These are phyloP conservation scores for Hydroisotoma schaefferi DNA, from an alignment of 2,888 invertebrate genomes.

Conservation along the genomic window DNA sequence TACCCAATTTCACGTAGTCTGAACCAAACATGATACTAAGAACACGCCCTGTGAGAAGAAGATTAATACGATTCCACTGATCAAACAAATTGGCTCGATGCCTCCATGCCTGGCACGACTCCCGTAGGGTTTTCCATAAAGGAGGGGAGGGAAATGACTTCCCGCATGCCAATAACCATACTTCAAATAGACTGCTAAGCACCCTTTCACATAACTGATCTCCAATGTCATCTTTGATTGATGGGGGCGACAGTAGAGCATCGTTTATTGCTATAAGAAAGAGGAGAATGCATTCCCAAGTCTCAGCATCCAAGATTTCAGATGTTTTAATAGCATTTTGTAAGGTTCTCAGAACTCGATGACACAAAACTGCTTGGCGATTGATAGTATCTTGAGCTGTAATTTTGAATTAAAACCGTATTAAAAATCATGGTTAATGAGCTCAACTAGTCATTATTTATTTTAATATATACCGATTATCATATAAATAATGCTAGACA, in stretches of 20 bases:
- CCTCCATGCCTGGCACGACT: constrained; percentile 89
- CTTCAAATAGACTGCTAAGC: constrained; percentile 86
- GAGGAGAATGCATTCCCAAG: constrained; percentile 84
- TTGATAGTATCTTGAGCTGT: constrained; percentile 83
- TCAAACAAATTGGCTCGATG: constrained; percentile 88
- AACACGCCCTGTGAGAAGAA: constrained; percentile 79
- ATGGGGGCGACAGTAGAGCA: constrained; percentile 84
- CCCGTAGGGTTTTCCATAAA: constrained; percentile 89
- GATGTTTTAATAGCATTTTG: constrained; percentile 76
- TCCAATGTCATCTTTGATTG: constrained; percentile 89
- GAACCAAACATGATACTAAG: constrained; percentile 86
- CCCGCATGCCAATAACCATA: constrained; percentile 72
- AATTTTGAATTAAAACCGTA: constrained; percentile 21
- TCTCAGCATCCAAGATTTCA: constrained; percentile 70
- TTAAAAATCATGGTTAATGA: no score
- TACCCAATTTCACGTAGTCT: constrained; percentile 46
- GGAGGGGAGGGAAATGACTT: constrained; percentile 91
- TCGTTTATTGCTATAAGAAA: constrained; percentile 88
- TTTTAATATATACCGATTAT: background rate
- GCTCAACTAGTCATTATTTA: background rate
- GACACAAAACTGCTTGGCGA: constrained; percentile 88
- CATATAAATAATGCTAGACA: background rate
- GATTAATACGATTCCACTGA: constrained; percentile 92
- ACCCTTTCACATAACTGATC: constrained; percentile 93
- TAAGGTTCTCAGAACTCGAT: constrained; percentile 79